These are phyloP conservation scores for Nibea coibor DNA, from an alignment of 2,113 vertebrate species.

Conservation along the genomic window DNA sequence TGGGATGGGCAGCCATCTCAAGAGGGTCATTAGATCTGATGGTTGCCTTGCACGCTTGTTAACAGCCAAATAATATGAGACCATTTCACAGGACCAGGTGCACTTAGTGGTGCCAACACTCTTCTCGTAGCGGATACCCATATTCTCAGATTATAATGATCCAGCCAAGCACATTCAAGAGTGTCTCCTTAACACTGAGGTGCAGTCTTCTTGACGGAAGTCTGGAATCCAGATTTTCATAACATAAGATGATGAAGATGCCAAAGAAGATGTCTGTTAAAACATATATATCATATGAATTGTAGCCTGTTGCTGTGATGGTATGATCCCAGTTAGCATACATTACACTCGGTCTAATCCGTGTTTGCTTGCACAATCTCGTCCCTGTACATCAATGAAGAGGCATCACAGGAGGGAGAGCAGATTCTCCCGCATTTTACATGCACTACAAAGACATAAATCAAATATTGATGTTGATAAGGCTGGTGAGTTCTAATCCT, in stretches of 20 bases:
- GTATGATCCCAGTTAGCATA: background rate
- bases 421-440: background rate
- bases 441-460: conserved; percentile 2
- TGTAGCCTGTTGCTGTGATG: background rate
- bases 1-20: conserved; percentile 53
- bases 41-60: conserved; percentile 63
- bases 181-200: conserved; percentile 6
- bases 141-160: conserved; percentile 40
- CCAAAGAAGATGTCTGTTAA: background rate
- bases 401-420: background rate
- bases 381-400: background rate
- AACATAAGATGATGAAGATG: background rate
- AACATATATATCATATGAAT: background rate
- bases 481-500: conserved; percentile 5
- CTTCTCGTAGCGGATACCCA: conserved; percentile 29
- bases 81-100: conserved; percentile 60
- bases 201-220: conserved; percentile 1
- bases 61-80: conserved; percentile 61
- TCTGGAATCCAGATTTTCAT: background rate
- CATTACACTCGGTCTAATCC: background rate
- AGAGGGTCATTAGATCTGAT: conserved; percentile 61
- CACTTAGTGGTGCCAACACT: conserved; percentile 54
- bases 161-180: conserved; percentile 6
- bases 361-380: background rate
- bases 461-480: conserved; percentile 9